These are phyloP conservation scores for Rallus limicola DNA, from an alignment of 2,113 vertebrate species.

Conservation along the genomic window DNA sequence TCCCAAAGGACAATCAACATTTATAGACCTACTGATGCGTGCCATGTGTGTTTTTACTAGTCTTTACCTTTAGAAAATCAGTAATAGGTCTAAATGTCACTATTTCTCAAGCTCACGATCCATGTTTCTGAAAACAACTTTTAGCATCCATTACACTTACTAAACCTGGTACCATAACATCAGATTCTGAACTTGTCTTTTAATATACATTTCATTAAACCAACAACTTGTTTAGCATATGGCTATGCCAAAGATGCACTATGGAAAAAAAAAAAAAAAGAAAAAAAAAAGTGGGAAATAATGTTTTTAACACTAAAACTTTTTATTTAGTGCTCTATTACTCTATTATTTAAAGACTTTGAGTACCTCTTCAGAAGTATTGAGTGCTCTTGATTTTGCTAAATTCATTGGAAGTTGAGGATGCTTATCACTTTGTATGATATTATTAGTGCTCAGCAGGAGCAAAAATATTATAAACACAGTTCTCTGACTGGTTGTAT, in stretches of 20 bases:
- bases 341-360: not conserved
- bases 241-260: not conserved
- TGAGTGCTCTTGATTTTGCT: not conserved
- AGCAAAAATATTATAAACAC: not conserved
- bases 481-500: not conserved
- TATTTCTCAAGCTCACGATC: not conserved
- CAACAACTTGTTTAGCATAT: not conserved
- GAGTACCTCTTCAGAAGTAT: not conserved
- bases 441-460: not conserved
- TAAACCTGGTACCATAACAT: not conserved
- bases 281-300: not conserved
- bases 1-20: not conserved
- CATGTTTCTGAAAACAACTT: not conserved
- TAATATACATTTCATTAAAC: not conserved
- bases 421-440: not conserved
- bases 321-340: not conserved
- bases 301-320: not conserved
- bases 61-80: not conserved
- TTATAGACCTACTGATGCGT: not conserved
- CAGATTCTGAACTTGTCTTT: not conserved
- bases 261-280: not conserved
- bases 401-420: not conserved
- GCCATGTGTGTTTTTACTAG: not conserved
- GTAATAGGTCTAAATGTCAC: not conserved
- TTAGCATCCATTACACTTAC: not conserved